These are phyloP conservation scores for Cherax quadricarinatus DNA, from an alignment of 1,140 invertebrate genomes.

Conservation along the genomic window DNA sequence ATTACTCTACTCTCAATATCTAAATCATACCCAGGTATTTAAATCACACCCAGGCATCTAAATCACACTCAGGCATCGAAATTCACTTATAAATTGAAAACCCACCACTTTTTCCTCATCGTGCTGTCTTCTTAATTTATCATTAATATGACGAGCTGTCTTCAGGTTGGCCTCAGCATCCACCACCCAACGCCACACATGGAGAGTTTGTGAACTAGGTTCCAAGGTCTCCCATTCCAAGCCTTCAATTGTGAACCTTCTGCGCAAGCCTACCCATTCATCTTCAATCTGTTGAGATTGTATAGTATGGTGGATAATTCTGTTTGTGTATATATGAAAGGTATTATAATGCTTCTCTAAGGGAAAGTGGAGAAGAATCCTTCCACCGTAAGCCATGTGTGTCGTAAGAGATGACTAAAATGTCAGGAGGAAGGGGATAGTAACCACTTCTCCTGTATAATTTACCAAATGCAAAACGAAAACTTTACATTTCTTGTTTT, in stretches of 20 bases:
- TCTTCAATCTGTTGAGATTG: conserved; percentile 35
- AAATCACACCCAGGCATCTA: no score
- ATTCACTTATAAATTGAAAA: no score
- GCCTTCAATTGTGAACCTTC: conserved; percentile 51
- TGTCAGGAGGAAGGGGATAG: no score
- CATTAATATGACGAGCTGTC: conserved; percentile 56
- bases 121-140: conserved; percentile 47
- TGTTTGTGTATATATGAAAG: neutral
- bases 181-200: conserved; percentile 54
- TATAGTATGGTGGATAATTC: neutral
- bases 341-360: neutral
- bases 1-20: no score
- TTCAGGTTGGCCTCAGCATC: conserved; percentile 59
- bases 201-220: conserved; percentile 4
- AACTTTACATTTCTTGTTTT: no score
- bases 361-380: no score
- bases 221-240: conserved; percentile 48
- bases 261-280: conserved; percentile 41
- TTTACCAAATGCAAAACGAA: no score
- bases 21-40: no score
- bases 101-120: conserved; percentile 55
- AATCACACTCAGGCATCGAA: no score
- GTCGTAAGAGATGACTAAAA: no score
- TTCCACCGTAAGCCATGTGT: no score
- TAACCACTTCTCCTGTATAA: no score